Conservation (phyloP, 37 sponge, comb jelly and placozoan genomes). For the Tethya wilhelma region DNA sequence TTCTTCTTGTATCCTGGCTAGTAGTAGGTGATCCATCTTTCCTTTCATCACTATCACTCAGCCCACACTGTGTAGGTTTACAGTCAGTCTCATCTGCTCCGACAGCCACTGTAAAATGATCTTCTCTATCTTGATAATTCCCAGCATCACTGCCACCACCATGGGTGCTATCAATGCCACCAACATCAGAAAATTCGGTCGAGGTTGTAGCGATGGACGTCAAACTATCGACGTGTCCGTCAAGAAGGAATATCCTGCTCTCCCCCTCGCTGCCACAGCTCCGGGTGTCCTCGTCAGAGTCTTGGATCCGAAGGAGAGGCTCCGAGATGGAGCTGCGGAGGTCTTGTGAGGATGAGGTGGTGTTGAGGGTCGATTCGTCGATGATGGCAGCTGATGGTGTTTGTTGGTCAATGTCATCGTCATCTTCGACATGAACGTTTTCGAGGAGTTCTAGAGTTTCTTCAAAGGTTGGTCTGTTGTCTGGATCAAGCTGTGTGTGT, state of each 20-base stretch:
- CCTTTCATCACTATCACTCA: too few species aligned
- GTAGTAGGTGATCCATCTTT: too few species aligned
- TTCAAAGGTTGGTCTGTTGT: conserved; percentile 60
- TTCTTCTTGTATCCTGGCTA: too few species aligned
- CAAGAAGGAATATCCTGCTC: not conserved
- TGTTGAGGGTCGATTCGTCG: not conserved
- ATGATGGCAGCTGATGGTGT: not conserved
- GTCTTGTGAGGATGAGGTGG: conserved; percentile 1
- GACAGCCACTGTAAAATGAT: too few species aligned
- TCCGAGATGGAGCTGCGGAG: conserved; percentile 31
- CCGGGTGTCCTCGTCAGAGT: not conserved
- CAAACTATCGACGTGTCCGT: not conserved
- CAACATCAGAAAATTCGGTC: not conserved
- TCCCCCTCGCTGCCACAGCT: conserved; percentile 8
- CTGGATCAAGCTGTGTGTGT: conserved; percentile 59
- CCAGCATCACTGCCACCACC: not conserved
- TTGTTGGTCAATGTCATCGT: not conserved
- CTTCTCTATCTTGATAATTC: too few species aligned
- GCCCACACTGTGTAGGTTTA: too few species aligned
- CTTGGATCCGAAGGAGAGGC: conserved; percentile 21
- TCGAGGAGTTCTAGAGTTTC: conserved; percentile 45
- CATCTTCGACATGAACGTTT: not conserved
- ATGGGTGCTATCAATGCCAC: not conserved
- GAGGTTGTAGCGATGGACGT: not conserved
- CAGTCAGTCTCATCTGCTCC: too few species aligned